Conservation (phyloP, 2,888 invertebrate species). For the Spatulosminthurus flaviceps region DNA sequence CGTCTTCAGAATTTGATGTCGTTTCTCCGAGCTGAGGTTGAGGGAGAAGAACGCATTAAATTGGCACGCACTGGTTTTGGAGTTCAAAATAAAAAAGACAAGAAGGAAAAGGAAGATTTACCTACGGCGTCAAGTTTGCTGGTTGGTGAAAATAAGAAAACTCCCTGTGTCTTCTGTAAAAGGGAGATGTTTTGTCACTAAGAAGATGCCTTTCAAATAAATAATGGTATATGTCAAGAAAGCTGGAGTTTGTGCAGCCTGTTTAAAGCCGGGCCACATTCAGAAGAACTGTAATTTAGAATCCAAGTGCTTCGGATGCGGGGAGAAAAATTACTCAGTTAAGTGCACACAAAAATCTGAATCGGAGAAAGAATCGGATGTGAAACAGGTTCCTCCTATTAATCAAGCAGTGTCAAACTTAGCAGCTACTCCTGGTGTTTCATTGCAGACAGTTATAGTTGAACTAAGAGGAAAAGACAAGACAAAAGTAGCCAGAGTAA, state of each 20-base stretch:
- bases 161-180: background rate
- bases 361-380: too few relatives aligned
- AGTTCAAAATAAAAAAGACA: background rate
- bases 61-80: slow-evolving; percentile 23
- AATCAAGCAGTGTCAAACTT: too few relatives aligned
- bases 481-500: too few relatives aligned
- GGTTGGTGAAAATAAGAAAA: background rate
- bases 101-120: background rate
- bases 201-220: background rate
- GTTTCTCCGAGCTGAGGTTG: slow-evolving; percentile 46
- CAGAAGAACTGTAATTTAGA: too few relatives aligned
- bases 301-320: too few relatives aligned
- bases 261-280: too few relatives aligned
- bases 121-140: background rate
- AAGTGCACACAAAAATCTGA: too few relatives aligned
- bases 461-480: too few relatives aligned
- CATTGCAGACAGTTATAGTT: too few relatives aligned
- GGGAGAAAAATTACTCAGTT: too few relatives aligned
- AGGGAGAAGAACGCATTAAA: slow-evolving; percentile 31
- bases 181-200: background rate
- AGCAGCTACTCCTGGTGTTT: too few relatives aligned
- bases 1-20: slow-evolving; percentile 52
- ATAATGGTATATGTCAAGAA: background rate
- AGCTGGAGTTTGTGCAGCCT: background rate
- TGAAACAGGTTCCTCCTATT: too few relatives aligned